phyloP scores from a whole-genome alignment of 2,797 vertebrate genomes.

The Phyllotis vaccarum region DNA sequence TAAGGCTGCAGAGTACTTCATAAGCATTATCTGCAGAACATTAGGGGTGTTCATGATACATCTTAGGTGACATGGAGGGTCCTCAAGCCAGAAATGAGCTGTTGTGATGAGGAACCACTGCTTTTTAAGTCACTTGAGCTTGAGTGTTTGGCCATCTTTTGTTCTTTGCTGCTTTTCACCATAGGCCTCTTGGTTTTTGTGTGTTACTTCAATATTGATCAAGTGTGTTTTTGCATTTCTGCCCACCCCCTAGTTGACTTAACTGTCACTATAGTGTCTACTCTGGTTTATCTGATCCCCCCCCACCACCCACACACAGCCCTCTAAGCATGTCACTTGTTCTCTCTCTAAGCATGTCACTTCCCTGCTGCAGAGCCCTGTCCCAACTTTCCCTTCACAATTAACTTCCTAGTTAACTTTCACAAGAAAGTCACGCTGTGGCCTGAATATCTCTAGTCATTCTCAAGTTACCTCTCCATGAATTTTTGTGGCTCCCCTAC shows the following conservation, averaged over 20 bases:
- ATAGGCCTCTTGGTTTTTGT: background rate
- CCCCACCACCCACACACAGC: background rate
- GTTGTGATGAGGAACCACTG: background rate
- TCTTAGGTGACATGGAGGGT: background rate
- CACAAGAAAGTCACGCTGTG: background rate
- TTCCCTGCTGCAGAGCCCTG: background rate
- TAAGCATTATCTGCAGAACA: background rate
- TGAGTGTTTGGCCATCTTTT: background rate
- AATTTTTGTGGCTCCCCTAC: background rate
- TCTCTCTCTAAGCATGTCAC: background rate
- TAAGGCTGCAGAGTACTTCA: background rate
- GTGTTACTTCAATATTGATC: constrained; percentile 21
- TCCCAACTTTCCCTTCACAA: background rate
- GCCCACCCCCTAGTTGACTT: background rate
- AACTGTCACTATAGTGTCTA: background rate
- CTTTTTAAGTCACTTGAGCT: background rate
- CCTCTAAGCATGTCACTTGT: background rate
- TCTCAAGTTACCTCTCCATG: background rate
- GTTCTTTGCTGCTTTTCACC: background rate
- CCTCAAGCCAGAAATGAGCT: constrained; percentile 18
- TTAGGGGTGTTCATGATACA: background rate
- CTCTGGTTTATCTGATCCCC: background rate
- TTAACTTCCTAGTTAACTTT: background rate
- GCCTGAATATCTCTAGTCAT: background rate
- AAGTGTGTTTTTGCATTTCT: background rate